Percentiles rank a stretch among this genome's conserved stretches.
phyloP scores from a whole-genome alignment of 1,140 invertebrate genomes.

The Hylaeus volcanicus region DNA sequence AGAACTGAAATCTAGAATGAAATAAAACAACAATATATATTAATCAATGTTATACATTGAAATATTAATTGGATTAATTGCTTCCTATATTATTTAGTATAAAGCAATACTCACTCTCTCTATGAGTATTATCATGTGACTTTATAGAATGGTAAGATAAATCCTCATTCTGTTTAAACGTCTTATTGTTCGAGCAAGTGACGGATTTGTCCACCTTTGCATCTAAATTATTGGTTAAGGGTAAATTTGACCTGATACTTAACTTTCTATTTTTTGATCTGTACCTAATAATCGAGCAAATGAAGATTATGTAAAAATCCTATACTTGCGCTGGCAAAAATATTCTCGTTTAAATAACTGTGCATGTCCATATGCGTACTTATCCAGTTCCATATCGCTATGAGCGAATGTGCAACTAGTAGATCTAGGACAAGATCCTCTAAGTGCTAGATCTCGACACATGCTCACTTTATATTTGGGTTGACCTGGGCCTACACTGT shows the following conservation, averaged over 20 bases:
- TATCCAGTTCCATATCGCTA: conserved; percentile 93
- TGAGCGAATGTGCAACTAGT: conserved; percentile 95
- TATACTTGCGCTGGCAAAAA: too few species aligned
- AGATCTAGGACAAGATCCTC: conserved; percentile 91
- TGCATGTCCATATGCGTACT: conserved; percentile 79
- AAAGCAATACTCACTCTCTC: conserved; percentile 68
- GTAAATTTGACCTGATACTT: conserved; percentile 70
- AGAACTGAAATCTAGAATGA: conserved; percentile 68
- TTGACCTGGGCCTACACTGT: conserved; percentile 82
- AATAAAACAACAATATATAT: background rate
- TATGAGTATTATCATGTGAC: conserved; percentile 68
- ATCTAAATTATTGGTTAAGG: conserved; percentile 65
- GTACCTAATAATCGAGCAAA: conserved; percentile 72
- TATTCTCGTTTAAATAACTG: background rate
- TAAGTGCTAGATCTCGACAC: conserved; percentile 90
- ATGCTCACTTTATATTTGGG: conserved; percentile 95
- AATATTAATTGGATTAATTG: too few species aligned
- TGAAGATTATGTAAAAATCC: background rate
- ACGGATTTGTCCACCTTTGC: conserved; percentile 69
- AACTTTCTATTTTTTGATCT: conserved; percentile 83
- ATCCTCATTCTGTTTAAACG: conserved; percentile 74
- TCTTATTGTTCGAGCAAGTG: conserved; percentile 61
- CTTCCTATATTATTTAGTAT: background rate
- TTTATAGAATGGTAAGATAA: conserved; percentile 71
- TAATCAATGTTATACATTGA: background rate